Conservation (phyloP, 1,140 invertebrate genomes). For the Helicoverpa armigera region DNA sequence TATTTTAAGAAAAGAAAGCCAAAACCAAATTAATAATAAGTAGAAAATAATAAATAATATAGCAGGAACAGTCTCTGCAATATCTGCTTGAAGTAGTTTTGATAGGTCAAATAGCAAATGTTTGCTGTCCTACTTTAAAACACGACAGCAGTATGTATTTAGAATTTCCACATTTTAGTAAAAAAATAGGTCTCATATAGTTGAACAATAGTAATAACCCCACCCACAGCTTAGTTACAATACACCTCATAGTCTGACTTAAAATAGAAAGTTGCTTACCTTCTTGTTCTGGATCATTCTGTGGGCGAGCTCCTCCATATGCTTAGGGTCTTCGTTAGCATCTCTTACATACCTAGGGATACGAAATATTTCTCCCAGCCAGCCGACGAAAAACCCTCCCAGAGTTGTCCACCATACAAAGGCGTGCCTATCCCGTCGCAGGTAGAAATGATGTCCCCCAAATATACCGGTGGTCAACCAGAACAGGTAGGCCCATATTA, state of each 20-base stretch:
- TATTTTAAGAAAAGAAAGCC: too few relatives aligned
- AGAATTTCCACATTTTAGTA: too few relatives aligned
- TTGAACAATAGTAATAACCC: too few relatives aligned
- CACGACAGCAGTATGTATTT: too few relatives aligned
- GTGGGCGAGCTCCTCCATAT: slow-evolving; percentile 89
- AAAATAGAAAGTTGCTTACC: slow-evolving; percentile 77
- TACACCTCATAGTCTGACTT: not conserved
- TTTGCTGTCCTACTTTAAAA: too few relatives aligned
- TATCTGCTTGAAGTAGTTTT: too few relatives aligned
- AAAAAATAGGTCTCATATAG: too few relatives aligned
- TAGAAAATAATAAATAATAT: too few relatives aligned
- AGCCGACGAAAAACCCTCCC: slow-evolving; percentile 95
- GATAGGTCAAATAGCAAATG: too few relatives aligned
- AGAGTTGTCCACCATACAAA: slow-evolving; percentile 95
- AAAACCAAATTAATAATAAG: too few relatives aligned
- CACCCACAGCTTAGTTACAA: not conserved
- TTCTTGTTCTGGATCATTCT: slow-evolving; percentile 89
- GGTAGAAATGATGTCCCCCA: slow-evolving; percentile 96
- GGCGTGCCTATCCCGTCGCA: slow-evolving; percentile 95
- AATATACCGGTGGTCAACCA: slow-evolving; percentile 96
- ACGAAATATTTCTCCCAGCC: slow-evolving; percentile 94
- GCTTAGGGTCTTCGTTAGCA: slow-evolving; percentile 93
- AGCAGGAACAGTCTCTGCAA: too few relatives aligned
- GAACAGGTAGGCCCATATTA: slow-evolving; percentile 92
- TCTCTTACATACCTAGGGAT: slow-evolving; percentile 96